phyloP scores from a whole-genome alignment of 2,113 vertebrate genomes.

The Amia ocellicauda region DNA sequence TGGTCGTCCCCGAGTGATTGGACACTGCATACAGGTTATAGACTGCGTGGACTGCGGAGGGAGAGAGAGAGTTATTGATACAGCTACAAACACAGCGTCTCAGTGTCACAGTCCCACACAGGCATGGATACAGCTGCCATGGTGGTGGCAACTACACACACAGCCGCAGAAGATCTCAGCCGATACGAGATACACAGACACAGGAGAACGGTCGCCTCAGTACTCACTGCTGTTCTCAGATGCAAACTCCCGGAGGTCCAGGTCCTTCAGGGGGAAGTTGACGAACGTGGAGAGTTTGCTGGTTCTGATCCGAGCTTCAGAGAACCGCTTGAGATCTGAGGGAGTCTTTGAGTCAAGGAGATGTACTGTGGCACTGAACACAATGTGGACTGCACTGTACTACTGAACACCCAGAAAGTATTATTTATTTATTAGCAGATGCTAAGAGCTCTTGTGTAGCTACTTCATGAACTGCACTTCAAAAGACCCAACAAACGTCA shows the following conservation, averaged over 20 bases:
- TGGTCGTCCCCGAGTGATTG: conserved; percentile 90
- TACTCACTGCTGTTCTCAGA: conserved; percentile 81
- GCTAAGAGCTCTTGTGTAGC: too few species aligned
- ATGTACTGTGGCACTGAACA: too few species aligned
- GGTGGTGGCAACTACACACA: too few species aligned
- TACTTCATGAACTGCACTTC: too few species aligned
- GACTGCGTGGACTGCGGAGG: conserved; percentile 68
- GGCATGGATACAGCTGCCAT: background rate
- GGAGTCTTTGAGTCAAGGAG: conserved; percentile 61
- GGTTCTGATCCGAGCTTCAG: conserved; percentile 79
- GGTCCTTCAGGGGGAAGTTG: conserved; percentile 88
- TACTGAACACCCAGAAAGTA: too few species aligned
- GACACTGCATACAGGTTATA: conserved; percentile 94
- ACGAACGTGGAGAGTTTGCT: conserved; percentile 92
- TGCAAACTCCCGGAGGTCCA: conserved; percentile 88
- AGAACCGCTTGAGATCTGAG: conserved; percentile 93
- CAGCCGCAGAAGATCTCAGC: too few species aligned
- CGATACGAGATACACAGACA: too few species aligned
- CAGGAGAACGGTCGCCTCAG: background rate
- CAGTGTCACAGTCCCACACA: background rate
- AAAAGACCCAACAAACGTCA: too few species aligned
- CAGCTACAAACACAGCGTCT: background rate
- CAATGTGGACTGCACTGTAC: too few species aligned
- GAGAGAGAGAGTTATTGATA: conserved; percentile 9
- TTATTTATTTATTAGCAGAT: too few species aligned